phyloP scores from a whole-genome alignment of 2,888 invertebrate species.

The Cremastobaeus sp. region DNA sequence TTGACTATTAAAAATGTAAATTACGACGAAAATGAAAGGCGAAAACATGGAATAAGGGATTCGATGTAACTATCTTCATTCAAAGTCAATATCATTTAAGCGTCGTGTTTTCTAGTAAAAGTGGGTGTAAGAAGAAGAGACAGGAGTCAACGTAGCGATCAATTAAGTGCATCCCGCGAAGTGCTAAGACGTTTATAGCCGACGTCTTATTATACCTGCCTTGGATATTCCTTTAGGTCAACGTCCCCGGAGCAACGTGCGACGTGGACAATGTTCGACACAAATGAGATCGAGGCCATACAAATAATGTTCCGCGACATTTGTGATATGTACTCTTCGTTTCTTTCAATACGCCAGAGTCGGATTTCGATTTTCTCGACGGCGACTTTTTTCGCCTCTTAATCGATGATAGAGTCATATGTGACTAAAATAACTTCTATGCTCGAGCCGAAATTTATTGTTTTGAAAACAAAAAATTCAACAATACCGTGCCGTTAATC shows the following conservation, averaged over 20 bases:
- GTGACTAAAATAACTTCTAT: too few relatives aligned
- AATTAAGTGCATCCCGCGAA: conserved; percentile 76
- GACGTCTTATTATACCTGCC: conserved; percentile 73
- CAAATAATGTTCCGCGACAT: conserved; percentile 50
- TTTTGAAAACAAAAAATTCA: too few relatives aligned
- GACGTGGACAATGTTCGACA: conserved; percentile 40
- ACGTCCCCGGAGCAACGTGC: conserved; percentile 45
- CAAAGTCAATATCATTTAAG: conserved; percentile 52
- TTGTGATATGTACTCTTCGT: conserved; percentile 39
- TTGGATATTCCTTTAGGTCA: conserved; percentile 56
- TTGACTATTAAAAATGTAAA: background rate
- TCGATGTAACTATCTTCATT: conserved; percentile 39
- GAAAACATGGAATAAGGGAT: conserved; percentile 14
- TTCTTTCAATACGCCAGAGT: conserved; percentile 26
- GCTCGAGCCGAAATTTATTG: too few relatives aligned
- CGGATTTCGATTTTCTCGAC: too few relatives aligned
- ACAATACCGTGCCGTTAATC: too few relatives aligned
- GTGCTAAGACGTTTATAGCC: conserved; percentile 76
- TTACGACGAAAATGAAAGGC: conserved; percentile 6
- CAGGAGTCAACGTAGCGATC: conserved; percentile 65
- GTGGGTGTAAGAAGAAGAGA: conserved; percentile 56
- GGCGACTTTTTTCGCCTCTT: too few relatives aligned
- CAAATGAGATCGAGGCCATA: conserved; percentile 55
- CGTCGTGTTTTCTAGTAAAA: conserved; percentile 30
- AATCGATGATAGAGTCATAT: too few relatives aligned